These are phyloP conservation scores for Polypterus senegalus DNA, from an alignment of 2,113 vertebrate species.

Conservation along the genomic window DNA sequence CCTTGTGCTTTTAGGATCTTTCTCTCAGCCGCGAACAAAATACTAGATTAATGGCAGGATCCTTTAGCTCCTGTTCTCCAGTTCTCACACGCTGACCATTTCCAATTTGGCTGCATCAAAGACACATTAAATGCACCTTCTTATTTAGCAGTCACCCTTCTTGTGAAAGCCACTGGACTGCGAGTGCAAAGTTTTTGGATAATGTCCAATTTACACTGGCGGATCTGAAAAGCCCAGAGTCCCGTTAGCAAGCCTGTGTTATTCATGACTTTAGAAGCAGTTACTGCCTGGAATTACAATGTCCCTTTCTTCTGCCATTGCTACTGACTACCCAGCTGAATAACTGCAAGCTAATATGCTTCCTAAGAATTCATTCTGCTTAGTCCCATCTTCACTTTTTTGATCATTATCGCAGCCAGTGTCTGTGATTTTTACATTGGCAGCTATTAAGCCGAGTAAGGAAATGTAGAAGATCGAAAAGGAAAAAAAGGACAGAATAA, in stretches of 20 bases:
- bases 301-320: conserved; percentile 29
- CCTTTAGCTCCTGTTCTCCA: too few relatives aligned
- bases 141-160: conserved; percentile 23
- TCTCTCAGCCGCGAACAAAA: too few relatives aligned
- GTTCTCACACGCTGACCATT: not conserved
- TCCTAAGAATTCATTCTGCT: conserved; percentile 38
- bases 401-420: too few relatives aligned
- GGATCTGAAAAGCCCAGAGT: conserved; percentile 46
- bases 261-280: conserved; percentile 49
- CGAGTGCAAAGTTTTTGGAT: conserved; percentile 47
- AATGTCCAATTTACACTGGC: conserved; percentile 49
- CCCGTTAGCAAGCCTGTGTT: conserved; percentile 50
- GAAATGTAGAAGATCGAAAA: conserved; percentile 27
- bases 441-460: conserved; percentile 19
- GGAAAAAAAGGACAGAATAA: conserved; percentile 37
- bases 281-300: conserved; percentile 45
- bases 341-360: conserved; percentile 17
- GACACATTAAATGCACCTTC: conserved; percentile 31
- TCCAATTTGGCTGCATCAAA: not conserved
- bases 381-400: conserved; percentile 16
- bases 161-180: conserved; percentile 19
- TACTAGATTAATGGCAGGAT: too few relatives aligned
- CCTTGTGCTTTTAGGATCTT: too few relatives aligned
- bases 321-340: conserved; percentile 39
- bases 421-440: too few relatives aligned